These are phyloP conservation scores for Polydrusus tereticollis DNA, from an alignment of 2,888 invertebrate genomes.

Conservation along the genomic window DNA sequence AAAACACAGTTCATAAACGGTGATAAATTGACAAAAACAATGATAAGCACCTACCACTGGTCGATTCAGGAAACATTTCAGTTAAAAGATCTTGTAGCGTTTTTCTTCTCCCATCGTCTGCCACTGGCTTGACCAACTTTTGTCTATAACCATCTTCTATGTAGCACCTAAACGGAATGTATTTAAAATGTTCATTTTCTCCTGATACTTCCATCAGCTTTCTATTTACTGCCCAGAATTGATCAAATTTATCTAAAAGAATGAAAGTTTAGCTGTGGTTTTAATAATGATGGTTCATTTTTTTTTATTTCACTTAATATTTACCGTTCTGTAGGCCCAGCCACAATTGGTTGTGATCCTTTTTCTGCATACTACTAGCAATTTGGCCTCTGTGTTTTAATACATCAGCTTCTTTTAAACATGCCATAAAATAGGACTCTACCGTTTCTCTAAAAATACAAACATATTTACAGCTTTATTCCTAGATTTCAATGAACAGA, in stretches of 20 bases:
- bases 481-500: neutral
- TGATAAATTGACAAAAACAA: neutral
- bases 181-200: slow-evolving; percentile 86
- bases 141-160: slow-evolving; percentile 79
- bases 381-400: slow-evolving; percentile 94
- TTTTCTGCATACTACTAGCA: slow-evolving; percentile 92
- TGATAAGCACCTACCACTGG: slow-evolving; percentile 61
- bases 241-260: slow-evolving; percentile 93
- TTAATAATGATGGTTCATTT: neutral
- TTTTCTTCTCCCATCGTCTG: slow-evolving; percentile 80
- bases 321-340: slow-evolving; percentile 91
- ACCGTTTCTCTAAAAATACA: slow-evolving; percentile 82
- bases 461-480: neutral
- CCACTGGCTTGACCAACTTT: slow-evolving; percentile 81
- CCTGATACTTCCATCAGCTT: slow-evolving; percentile 91
- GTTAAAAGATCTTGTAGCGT: slow-evolving; percentile 79
- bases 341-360: slow-evolving; percentile 98
- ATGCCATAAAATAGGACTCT: slow-evolving; percentile 95
- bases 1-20: neutral
- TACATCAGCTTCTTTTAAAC: slow-evolving; percentile 98
- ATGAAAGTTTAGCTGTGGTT: neutral
- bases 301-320: neutral
- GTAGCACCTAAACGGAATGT: slow-evolving; percentile 91
- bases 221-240: slow-evolving; percentile 98
- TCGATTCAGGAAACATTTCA: slow-evolving; percentile 77